phyloP scores from a whole-genome alignment of 1,140 invertebrate species.

The Bilobella aurantiaca region DNA sequence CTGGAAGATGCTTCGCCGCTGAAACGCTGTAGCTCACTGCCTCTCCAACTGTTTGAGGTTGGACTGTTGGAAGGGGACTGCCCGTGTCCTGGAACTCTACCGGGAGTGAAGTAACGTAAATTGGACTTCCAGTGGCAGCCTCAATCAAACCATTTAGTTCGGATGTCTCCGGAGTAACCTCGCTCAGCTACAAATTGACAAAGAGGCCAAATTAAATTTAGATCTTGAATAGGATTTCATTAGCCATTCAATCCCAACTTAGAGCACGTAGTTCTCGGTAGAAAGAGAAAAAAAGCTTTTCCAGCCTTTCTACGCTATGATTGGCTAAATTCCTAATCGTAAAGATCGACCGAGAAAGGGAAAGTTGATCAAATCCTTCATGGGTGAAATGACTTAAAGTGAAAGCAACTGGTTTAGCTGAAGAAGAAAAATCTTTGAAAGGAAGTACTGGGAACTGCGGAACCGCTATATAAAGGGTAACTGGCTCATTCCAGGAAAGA shows the following conservation, averaged over 20 bases:
- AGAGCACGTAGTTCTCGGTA: neutral
- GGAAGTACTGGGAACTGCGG: no score
- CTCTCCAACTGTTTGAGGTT: conserved; percentile 36
- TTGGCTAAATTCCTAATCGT: no score
- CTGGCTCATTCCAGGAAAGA: no score
- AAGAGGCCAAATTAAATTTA: conserved; percentile 10
- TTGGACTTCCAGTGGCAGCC: conserved; percentile 48
- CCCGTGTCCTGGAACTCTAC: conserved; percentile 39
- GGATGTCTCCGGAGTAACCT: conserved; percentile 46
- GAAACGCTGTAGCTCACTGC: no score
- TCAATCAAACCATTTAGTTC: conserved; percentile 62
- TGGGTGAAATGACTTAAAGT: no score
- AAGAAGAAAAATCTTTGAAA: no score
- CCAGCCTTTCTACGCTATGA: no score
- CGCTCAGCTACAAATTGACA: conserved; percentile 49
- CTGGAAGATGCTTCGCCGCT: conserved; percentile 2
- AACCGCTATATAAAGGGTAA: no score
- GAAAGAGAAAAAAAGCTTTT: no score
- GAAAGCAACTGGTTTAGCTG: no score
- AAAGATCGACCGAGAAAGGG: no score
- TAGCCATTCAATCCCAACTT: neutral
- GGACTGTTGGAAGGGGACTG: conserved; percentile 42
- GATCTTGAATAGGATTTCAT: neutral
- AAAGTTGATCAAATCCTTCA: no score
- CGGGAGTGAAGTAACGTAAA: conserved; percentile 64